Percentiles rank a stretch among this genome's conserved stretches.
Evolutionary conservation across 2,113 vertebrate genomes (phyloP).

Genomic region (Alces alces): DNA sequence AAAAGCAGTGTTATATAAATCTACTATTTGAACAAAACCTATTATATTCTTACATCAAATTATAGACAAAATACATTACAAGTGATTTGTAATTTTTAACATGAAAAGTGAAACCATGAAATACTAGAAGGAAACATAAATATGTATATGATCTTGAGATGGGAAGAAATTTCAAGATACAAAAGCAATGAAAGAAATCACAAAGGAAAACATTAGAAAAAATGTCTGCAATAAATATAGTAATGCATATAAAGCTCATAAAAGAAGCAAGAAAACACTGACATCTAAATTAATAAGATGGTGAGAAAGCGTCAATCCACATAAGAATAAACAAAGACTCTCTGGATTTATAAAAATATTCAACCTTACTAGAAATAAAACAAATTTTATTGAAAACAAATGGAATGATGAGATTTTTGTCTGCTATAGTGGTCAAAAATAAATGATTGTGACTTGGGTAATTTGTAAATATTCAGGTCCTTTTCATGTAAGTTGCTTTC

Average conservation of each 20-base stretch:
- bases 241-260: background rate
- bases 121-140: background rate
- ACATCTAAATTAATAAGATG: background rate
- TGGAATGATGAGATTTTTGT: background rate
- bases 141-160: background rate
- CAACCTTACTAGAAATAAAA: background rate
- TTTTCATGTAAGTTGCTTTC: background rate
- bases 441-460: background rate
- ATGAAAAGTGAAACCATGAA: background rate
- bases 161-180: background rate
- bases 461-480: background rate
- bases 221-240: background rate
- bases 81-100: background rate
- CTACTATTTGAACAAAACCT: background rate
- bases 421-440: background rate
- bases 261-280: background rate
- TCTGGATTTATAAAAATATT: background rate
- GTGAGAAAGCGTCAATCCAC: background rate
- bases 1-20: background rate
- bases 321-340: background rate
- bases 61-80: background rate
- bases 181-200: background rate
- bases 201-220: background rate
- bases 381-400: background rate
- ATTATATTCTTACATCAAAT: background rate